Evolutionary conservation across 2,797 vertebrate genomes (phyloP).

Genomic region (Melanotaenia nigrans): DNA sequence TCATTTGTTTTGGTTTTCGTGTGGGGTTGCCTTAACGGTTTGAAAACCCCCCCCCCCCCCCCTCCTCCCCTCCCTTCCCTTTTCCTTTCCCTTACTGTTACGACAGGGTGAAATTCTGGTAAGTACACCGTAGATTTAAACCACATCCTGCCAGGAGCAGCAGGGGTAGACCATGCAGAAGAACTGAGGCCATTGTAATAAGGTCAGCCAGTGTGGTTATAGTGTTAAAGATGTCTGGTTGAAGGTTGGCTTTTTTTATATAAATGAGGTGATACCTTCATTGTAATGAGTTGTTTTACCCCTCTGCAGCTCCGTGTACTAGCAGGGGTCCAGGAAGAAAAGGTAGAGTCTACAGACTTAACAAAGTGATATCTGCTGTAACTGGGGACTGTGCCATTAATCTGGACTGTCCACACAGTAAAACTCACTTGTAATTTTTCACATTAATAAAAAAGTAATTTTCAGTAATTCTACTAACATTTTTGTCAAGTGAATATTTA

Average conservation of each 20-base stretch:
- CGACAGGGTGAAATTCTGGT: conserved; percentile 97
- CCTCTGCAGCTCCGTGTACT: conserved; percentile 75
- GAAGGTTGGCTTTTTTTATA: conserved; percentile 22
- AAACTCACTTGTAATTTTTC: conserved; percentile 57
- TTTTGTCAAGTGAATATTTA: conserved; percentile 20
- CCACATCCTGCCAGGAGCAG: conserved; percentile 73
- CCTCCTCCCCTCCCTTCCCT: conserved; percentile 7
- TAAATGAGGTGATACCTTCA: conserved; percentile 12
- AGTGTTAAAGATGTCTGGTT: conserved; percentile 28
- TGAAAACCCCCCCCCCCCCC: too few relatives aligned
- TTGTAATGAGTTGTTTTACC: conserved; percentile 65
- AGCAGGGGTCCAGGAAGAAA: conserved; percentile 73
- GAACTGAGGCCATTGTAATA: conserved; percentile 74
- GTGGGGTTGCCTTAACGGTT: too few relatives aligned
- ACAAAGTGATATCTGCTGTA: conserved; percentile 35
- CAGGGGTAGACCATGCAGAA: conserved; percentile 76
- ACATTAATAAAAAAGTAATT: conserved; percentile 75
- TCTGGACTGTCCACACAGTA: conserved; percentile 66
- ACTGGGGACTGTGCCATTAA: conserved; percentile 71
- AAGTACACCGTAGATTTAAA: conserved; percentile 88
- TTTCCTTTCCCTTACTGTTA: conserved; percentile 56
- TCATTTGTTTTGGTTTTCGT: too few relatives aligned
- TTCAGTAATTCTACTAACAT: conserved; percentile 74
- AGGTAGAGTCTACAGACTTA: conserved; percentile 79
- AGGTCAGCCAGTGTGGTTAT: conserved; percentile 52